Percentiles rank a stretch among this genome's conserved stretches.
These are phyloP conservation scores for Procambarus clarkii DNA, from an alignment of 1,140 invertebrate species.

Conservation along the genomic window DNA sequence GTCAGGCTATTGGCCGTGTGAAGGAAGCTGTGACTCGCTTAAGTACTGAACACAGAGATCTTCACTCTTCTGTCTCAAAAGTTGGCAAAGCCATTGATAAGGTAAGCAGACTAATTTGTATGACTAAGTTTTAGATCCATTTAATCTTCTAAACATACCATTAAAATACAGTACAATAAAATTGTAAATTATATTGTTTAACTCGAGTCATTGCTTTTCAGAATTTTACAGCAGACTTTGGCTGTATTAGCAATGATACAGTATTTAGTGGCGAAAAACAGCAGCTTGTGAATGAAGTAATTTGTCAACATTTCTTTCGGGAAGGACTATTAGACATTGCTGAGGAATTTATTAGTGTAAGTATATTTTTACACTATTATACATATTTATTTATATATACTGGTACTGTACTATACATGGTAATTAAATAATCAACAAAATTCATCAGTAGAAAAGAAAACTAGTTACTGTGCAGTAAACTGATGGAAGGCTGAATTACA, in stretches of 20 bases:
- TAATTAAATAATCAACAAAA: too few species aligned
- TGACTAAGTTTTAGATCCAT: neutral
- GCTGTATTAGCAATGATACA: constrained; percentile 90
- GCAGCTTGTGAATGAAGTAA: constrained; percentile 92
- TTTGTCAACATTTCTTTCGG: constrained; percentile 96
- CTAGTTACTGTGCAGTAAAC: too few species aligned
- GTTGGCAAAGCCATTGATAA: constrained; percentile 97
- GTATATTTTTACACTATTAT: too few species aligned
- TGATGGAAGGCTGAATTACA: too few species aligned
- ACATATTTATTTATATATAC: too few species aligned
- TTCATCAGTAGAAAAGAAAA: too few species aligned
- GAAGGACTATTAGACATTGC: constrained; percentile 94
- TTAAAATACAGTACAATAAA: too few species aligned
- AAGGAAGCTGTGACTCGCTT: constrained; percentile 59
- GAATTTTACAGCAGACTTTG: constrained; percentile 95
- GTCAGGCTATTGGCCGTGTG: constrained; percentile 56
- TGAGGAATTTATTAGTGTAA: constrained; percentile 77
- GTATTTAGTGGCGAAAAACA: constrained; percentile 84
- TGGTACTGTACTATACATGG: too few species aligned
- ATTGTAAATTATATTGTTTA: neutral
- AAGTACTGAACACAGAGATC: constrained; percentile 82
- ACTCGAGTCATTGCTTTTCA: constrained; percentile 71
- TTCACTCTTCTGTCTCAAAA: constrained; percentile 94
- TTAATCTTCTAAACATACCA: too few species aligned
- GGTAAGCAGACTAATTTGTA: constrained; percentile 75